Conservation (phyloP, 2,797 vertebrate genomes). For the Nothura maculosa region DNA sequence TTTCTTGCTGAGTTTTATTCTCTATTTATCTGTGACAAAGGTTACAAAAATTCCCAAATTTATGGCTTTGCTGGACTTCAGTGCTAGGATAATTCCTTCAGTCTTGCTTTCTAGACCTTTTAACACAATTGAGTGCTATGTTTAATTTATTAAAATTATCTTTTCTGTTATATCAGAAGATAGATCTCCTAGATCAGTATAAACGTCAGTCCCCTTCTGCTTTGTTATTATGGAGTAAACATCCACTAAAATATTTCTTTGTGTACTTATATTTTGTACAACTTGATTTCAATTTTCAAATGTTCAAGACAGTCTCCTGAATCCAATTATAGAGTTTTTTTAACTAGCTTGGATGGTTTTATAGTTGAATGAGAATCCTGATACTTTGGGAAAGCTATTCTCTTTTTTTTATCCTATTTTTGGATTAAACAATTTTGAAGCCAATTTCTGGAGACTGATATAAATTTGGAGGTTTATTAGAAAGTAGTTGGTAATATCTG, state of each 20-base stretch:
- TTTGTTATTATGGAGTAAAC: not conserved
- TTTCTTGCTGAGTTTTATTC: slow-evolving; percentile 60
- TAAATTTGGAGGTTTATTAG: not conserved
- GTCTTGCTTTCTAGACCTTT: not conserved
- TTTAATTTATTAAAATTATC: not conserved
- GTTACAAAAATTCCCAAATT: slow-evolving; percentile 45
- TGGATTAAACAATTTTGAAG: not conserved
- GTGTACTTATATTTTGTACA: too few relatives aligned
- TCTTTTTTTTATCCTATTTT: not conserved
- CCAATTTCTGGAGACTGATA: not conserved
- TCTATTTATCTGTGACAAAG: slow-evolving; percentile 30
- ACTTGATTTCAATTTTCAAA: too few relatives aligned
- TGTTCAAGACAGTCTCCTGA: not conserved
- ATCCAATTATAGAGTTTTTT: too few relatives aligned
- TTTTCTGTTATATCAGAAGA: not conserved
- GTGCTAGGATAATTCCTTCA: slow-evolving; percentile 47
- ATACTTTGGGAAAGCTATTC: not conserved
- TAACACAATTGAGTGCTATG: not conserved
- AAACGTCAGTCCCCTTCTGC: not conserved
- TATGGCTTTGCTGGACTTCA: slow-evolving; percentile 26
- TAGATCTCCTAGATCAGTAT: not conserved
- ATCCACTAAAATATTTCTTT: not conserved
- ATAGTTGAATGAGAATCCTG: too few relatives aligned
- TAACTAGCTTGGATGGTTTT: too few relatives aligned
- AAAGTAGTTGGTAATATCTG: not conserved